Evolutionary conservation across 2,888 invertebrate genomes (phyloP), one percentile per base, ranked within the genome.

Genomic region (Caenorhabditis becei): DNA sequence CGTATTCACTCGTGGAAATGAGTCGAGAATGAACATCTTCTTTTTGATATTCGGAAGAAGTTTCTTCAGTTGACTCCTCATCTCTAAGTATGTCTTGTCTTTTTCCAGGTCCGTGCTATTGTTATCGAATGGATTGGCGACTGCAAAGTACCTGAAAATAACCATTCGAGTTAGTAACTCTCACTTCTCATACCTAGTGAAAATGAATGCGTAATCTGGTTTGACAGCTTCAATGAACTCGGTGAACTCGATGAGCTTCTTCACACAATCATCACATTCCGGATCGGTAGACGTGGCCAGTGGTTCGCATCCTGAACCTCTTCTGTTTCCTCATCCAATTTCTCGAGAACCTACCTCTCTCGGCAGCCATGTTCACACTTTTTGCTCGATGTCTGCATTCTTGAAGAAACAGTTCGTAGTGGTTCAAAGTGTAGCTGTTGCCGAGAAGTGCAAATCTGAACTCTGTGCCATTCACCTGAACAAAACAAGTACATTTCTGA

Each of bases 401-500:
- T 62, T 83, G 75, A 51, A 80, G 58, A 18, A 81, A 54, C 66
- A 83, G 49, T 24, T 70, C 41, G 8, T 65, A 74, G 56, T 78
- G 62, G 37, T 83, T 83, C n/a, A 61, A 20, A 2, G 77, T 65
- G 28, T 67, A 82, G 35, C 83, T 83, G 49, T 83, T 84, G 16
- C 84, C 84, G 10, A 84, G 59, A 11, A 84, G 54, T 1, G 59
- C 74, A 1, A 74, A 18, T 28, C 65, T 74, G 51, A 59, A 74
- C 16, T 74, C 74, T n/a, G 58, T 58, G 0, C 74, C 74, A 23
- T 72, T 72, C n/a, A 32, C 23, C 71, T 70, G 41, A 35, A 70
- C 28, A n/a, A n/a, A n/a, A n/a, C n/a, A n/a, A n/a, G n/a, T n/a
- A n/a, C n/a, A n/a, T n/a, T n/a, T n/a, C n/a, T n/a, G n/a, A n/a